These are phyloP conservation scores for Prietella phreatophila DNA, from an alignment of 2,113 vertebrate species.

Conservation along the genomic window DNA sequence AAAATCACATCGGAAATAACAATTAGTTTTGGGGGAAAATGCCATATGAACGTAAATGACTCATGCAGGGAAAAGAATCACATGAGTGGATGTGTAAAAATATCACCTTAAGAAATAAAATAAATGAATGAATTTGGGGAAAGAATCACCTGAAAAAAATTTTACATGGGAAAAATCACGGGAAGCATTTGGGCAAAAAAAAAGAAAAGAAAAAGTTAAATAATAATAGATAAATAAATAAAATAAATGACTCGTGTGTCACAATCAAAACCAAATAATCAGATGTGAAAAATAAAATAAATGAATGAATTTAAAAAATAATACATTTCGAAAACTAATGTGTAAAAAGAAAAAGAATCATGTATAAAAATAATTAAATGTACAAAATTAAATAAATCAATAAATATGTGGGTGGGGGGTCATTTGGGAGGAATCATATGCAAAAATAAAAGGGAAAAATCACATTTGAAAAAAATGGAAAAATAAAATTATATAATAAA, in stretches of 20 bases:
- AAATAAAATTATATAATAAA: not conserved
- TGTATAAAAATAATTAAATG: not conserved
- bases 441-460: not conserved
- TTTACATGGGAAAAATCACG: not conserved
- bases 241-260: too few relatives aligned
- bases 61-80: not conserved
- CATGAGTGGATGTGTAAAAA: not conserved
- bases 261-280: too few relatives aligned
- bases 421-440: not conserved
- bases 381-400: not conserved
- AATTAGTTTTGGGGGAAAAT: not conserved
- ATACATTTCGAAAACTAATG: not conserved
- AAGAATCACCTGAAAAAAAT: not conserved
- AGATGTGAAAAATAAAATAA: too few relatives aligned
- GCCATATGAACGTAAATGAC: not conserved
- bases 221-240: too few relatives aligned
- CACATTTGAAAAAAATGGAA: not conserved
- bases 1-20: not conserved
- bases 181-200: not conserved
- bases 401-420: not conserved
- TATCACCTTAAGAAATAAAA: not conserved
- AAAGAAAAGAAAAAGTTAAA: too few relatives aligned
- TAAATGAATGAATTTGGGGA: not conserved
- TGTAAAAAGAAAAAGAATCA: not conserved
- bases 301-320: too few relatives aligned